A percentile compares a stretch with the other conserved stretches of the same genome.
phyloP scores from a whole-genome alignment of 2,113 vertebrate species.

The Polypterus senegalus region DNA sequence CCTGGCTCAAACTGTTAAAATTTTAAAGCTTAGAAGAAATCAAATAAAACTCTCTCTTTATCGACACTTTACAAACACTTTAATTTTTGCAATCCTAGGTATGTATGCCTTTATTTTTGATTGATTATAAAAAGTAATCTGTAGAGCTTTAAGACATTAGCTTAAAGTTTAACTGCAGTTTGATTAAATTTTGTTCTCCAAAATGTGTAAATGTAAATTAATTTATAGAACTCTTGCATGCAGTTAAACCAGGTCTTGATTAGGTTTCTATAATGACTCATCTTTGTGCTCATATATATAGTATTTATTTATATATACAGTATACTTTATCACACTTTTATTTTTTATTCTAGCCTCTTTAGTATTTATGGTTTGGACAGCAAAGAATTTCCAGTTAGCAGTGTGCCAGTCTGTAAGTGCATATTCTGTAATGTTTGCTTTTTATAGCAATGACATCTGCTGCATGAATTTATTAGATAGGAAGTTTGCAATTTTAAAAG shows the following conservation, averaged over 20 bases:
- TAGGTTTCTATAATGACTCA: too few species aligned
- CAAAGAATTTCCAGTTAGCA: constrained; percentile 63
- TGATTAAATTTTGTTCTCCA: too few species aligned
- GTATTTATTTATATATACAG: not conserved
- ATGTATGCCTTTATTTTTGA: constrained; percentile 26
- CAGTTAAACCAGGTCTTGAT: too few species aligned
- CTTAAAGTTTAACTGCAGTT: too few species aligned
- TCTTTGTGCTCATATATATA: too few species aligned
- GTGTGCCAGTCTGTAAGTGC: constrained; percentile 69
- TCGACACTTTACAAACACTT: constrained; percentile 74
- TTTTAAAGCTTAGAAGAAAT: constrained; percentile 71
- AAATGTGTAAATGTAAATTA: too few species aligned
- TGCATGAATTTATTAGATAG: too few species aligned
- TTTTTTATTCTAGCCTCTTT: constrained; percentile 55
- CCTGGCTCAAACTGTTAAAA: constrained; percentile 79
- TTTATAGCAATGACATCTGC: too few species aligned
- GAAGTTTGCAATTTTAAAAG: too few species aligned
- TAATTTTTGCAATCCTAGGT: constrained; percentile 74
- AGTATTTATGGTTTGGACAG: constrained; percentile 71
- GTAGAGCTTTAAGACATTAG: too few species aligned
- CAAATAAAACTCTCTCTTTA: constrained; percentile 76
- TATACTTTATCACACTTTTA: not conserved
- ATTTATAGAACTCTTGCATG: too few species aligned
- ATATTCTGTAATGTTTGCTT: not conserved
- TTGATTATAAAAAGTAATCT: too few species aligned